phyloP scores from a whole-genome alignment of 2,888 invertebrate species.

The Plebejus melissa region DNA sequence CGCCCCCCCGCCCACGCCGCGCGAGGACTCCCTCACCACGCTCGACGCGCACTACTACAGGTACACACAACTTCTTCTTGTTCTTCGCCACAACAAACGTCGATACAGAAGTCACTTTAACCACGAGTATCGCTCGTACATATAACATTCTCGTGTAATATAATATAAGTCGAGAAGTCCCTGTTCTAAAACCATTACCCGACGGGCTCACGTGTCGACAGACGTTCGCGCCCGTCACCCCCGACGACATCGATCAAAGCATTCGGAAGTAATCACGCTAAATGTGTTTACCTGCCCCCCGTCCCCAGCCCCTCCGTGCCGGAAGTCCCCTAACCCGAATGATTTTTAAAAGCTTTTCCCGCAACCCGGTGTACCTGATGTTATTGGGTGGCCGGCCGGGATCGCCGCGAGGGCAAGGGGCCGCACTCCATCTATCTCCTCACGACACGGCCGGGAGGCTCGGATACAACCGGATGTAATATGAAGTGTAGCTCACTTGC shows the following conservation, averaged over 20 bases:
- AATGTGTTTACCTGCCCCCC: conserved; percentile 67
- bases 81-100: not conserved
- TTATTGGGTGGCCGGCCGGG: conserved; percentile 43
- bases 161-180: not conserved
- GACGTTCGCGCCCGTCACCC: conserved; percentile 30
- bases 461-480: conserved; percentile 17
- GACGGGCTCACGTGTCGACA: not conserved
- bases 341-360: conserved; percentile 51
- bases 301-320: conserved; percentile 44
- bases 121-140: too few species aligned
- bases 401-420: not conserved
- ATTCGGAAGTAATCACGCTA: conserved; percentile 56
- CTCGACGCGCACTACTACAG: conserved; percentile 69
- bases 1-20: conserved; percentile 57
- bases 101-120: too few species aligned
- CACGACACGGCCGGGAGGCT: too few species aligned
- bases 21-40: conserved; percentile 54
- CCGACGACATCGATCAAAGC: conserved; percentile 56
- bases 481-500: not conserved
- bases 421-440: not conserved
- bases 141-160: not conserved
- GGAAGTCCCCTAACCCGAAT: conserved; percentile 53
- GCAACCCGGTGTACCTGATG: conserved; percentile 50
- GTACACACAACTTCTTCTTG: conserved; percentile 38
- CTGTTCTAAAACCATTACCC: too few species aligned